Conservation (phyloP, 2,797 vertebrate species). For the Characodon lateralis region DNA sequence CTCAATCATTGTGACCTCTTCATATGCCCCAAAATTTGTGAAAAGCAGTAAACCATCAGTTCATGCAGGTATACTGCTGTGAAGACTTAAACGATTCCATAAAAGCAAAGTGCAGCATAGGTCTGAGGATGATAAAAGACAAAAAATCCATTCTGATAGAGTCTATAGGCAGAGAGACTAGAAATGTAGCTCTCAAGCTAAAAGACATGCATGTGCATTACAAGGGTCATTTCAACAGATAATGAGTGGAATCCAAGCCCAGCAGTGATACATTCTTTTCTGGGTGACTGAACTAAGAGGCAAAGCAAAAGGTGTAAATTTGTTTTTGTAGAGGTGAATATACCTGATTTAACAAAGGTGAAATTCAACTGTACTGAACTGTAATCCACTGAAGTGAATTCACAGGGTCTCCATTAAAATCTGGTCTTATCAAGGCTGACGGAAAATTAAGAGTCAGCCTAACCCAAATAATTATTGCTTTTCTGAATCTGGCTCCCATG, state of each 20-base stretch:
- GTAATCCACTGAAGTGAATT: slow-evolving; percentile 10
- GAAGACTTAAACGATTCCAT: neutral
- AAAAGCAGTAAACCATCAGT: slow-evolving; percentile 9
- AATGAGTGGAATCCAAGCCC: slow-evolving; percentile 66
- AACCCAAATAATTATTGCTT: no score
- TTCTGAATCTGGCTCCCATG: no score
- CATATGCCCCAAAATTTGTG: neutral
- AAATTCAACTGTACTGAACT: neutral
- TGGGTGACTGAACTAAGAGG: slow-evolving; percentile 48
- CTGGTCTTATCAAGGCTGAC: slow-evolving; percentile 40
- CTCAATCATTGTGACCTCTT: slow-evolving; percentile 17
- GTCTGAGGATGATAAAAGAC: slow-evolving; percentile 13
- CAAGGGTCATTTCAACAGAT: slow-evolving; percentile 62
- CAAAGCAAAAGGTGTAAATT: slow-evolving; percentile 26
- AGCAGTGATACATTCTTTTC: slow-evolving; percentile 48
- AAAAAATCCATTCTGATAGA: neutral
- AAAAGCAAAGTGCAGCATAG: neutral
- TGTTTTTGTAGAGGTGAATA: slow-evolving; percentile 24
- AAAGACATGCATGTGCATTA: slow-evolving; percentile 37
- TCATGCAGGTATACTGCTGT: slow-evolving; percentile 7
- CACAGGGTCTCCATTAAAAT: slow-evolving; percentile 67
- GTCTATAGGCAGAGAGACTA: slow-evolving; percentile 21
- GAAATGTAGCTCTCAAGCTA: slow-evolving; percentile 26
- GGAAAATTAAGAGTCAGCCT: no score
- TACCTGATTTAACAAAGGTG: neutral